phyloP scores from a whole-genome alignment of 2,888 invertebrate species.

The Euplagia quadripunctaria region DNA sequence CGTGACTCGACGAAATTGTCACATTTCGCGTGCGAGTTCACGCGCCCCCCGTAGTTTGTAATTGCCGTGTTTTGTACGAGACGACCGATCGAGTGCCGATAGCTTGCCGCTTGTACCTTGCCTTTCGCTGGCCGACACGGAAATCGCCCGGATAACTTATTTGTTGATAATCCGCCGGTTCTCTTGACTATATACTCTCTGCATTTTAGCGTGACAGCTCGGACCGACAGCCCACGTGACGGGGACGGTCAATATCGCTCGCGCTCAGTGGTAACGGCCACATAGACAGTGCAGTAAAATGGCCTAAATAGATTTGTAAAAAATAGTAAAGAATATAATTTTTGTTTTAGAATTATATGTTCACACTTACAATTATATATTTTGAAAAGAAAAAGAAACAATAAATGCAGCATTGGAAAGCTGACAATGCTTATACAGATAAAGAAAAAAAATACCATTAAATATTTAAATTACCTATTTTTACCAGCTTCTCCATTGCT shows the following conservation, averaged over 20 bases:
- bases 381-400: no score
- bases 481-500: no score
- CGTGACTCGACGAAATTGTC: slow-evolving; percentile 41
- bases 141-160: slow-evolving; percentile 3
- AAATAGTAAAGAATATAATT: no score
- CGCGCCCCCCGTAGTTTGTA: slow-evolving; percentile 20
- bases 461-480: no score
- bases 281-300: no score
- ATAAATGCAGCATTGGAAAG: no score
- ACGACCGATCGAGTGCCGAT: slow-evolving; percentile 35
- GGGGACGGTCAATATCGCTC: background rate
- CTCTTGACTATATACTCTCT: background rate
- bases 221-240: background rate
- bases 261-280: no score
- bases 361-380: no score
- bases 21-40: slow-evolving; percentile 38
- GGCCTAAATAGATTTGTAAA: no score
- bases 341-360: no score
- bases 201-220: background rate
- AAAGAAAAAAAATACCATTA: no score
- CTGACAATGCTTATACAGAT: no score
- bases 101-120: slow-evolving; percentile 28
- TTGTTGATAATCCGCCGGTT: slow-evolving; percentile 7
- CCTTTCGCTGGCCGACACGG: background rate
- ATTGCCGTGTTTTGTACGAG: slow-evolving; percentile 39